Conservation (phyloP, 2,797 vertebrate species). For the Choloepus didactylus region DNA sequence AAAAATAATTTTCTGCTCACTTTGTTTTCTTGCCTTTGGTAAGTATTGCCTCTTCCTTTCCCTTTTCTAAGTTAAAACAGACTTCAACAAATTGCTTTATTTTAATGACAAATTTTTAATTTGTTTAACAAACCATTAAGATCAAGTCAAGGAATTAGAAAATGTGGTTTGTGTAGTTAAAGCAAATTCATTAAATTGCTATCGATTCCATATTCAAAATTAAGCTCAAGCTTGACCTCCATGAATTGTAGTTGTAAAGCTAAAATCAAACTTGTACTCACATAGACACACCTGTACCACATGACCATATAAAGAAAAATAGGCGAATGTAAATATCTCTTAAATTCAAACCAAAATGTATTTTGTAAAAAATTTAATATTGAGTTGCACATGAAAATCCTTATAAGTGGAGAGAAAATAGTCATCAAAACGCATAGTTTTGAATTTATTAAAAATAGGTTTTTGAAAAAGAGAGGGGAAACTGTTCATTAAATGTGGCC, state of each 20-base stretch:
- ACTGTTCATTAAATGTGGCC: neutral
- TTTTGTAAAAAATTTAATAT: neutral
- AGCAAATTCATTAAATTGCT: neutral
- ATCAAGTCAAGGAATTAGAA: neutral
- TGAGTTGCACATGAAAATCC: neutral
- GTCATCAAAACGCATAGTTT: neutral
- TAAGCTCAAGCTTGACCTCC: neutral
- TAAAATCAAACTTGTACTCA: neutral
- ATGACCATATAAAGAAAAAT: neutral
- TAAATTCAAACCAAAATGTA: neutral
- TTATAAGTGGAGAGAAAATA: neutral
- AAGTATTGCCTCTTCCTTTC: neutral
- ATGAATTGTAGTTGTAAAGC: neutral
- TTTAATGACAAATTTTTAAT: neutral
- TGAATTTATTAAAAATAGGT: neutral
- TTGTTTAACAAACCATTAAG: neutral
- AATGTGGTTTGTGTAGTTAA: neutral
- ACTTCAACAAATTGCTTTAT: neutral
- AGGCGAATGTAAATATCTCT: neutral
- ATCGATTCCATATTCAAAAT: neutral
- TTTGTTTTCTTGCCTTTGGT: neutral
- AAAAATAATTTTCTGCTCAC: neutral
- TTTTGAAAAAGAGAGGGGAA: neutral
- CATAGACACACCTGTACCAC: neutral
- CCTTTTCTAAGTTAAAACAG: neutral